Conservation (phyloP, 2,888 invertebrate species). For the Pyrochroa serraticornis region DNA sequence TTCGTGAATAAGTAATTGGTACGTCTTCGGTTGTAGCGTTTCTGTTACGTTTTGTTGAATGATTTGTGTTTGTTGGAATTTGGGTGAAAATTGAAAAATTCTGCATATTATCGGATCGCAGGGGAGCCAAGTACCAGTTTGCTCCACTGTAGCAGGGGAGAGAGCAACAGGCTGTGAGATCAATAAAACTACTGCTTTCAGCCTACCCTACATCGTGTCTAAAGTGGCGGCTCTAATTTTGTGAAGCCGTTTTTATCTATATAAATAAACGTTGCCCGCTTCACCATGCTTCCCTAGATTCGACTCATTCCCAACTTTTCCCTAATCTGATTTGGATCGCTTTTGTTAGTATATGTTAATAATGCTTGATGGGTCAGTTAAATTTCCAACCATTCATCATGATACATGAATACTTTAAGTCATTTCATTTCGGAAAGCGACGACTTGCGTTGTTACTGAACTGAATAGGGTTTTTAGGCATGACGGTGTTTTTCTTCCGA, state of each 20-base stretch:
- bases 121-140: conserved; percentile 28
- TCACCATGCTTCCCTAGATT: neutral
- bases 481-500: neutral
- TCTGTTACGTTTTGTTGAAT: no score
- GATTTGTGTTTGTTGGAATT: neutral
- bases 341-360: neutral
- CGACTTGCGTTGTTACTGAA: no score
- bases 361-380: neutral
- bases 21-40: no score
- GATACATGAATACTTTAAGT: neutral
- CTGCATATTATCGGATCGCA: conserved; percentile 1
- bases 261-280: neutral
- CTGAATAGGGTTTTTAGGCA: neutral
- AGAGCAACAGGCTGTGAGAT: conserved; percentile 34
- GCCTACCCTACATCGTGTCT: conserved; percentile 22
- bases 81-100: neutral
- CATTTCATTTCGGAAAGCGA: neutral
- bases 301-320: neutral
- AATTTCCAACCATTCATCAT: neutral
- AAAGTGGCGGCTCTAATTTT: conserved; percentile 17
- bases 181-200: conserved; percentile 32
- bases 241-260: neutral
- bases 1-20: no score
- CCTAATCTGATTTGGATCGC: neutral
- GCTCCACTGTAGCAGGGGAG: conserved; percentile 23